Base-by-base conservation (phyloP, 2,113 vertebrate species). In the Mesitornis unicolor region DNA sequence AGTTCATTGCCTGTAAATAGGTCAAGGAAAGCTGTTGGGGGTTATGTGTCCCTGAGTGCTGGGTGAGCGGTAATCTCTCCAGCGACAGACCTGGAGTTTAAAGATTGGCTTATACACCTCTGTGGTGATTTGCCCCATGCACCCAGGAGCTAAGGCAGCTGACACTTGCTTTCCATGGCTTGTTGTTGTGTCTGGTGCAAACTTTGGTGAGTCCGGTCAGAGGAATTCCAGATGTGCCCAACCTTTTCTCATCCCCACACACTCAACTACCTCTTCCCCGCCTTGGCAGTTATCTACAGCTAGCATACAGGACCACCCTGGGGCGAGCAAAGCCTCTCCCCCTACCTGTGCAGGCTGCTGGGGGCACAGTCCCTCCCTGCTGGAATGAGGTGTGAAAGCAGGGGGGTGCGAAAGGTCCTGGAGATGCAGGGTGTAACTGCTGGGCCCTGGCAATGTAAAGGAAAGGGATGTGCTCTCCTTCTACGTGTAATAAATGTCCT, bases 171-270 rank as follows among this genome's bases (percentile, higher is more conserved):
- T 75, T 63, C 38, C 29, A 6, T 5, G 42, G 51, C 43, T 91
- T 6, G 0, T 91, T 6, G 0, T 20, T 21, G 59, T 28, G 29
- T 28, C 88, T 0, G 0, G 16, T 33, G 18, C 0, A 3, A 83
- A 53, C 67, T 60, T 43, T 11, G 9, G 31, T 2, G 3, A 88
- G 38, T 31, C 35, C 57, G 33, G 16, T 67, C 69, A 59, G 40
- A 90, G 53, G 35, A 83, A 38, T 16, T 57, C 38, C 43, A 91
- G 26, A 51, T 45, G 14, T 15, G 33, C 40, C 57, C 35, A 69
- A 35, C 8, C 35, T 54, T 20, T 77, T 54, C 57, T 51, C 68
- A 60, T 60, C 40, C 29, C 63, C 45, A 28, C 11, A 4, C 0
- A 4, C 54, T 77, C 61, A 47, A 25, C 29, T 40, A 35, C n/a